phyloP scores from a whole-genome alignment of 2,113 vertebrate genomes.

The Ceratotherium simum region DNA sequence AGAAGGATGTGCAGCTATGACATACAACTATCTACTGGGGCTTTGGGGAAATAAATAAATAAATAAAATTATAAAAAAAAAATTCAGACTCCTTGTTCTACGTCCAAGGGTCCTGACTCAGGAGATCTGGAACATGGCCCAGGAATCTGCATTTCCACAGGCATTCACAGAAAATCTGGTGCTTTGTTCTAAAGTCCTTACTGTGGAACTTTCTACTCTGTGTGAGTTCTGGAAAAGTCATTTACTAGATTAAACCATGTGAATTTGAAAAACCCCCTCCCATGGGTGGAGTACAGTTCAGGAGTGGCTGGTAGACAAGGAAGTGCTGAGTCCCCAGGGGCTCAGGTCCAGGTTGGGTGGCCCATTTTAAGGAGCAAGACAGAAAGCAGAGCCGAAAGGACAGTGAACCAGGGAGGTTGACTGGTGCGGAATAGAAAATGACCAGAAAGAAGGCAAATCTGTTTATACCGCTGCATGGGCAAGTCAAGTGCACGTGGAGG shows the following conservation, averaged over 20 bases:
- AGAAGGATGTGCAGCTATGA: too few relatives aligned
- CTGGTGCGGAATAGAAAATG: not conserved
- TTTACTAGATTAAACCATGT: not conserved
- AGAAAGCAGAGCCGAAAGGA: not conserved
- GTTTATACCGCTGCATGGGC: accelerated
- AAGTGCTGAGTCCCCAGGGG: not conserved
- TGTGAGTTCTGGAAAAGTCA: not conserved
- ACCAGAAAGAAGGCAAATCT: too few relatives aligned
- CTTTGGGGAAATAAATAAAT: too few relatives aligned
- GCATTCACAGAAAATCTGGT: not conserved
- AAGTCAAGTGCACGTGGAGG: not conserved
- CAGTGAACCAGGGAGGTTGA: accelerated
- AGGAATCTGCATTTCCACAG: not conserved
- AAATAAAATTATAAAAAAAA: not conserved
- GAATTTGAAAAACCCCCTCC: not conserved
- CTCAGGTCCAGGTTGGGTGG: not conserved
- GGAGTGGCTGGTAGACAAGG: not conserved
- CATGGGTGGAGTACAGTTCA: not conserved
- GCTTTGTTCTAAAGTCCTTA: not conserved
- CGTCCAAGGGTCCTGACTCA: not conserved
- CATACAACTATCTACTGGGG: too few relatives aligned
- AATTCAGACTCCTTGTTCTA: not conserved
- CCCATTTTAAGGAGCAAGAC: not conserved
- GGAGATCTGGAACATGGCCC: not conserved
- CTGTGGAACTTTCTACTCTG: not conserved